Conservation (phyloP, 1,140 invertebrate species). For the Matsumurasca onukii region DNA sequence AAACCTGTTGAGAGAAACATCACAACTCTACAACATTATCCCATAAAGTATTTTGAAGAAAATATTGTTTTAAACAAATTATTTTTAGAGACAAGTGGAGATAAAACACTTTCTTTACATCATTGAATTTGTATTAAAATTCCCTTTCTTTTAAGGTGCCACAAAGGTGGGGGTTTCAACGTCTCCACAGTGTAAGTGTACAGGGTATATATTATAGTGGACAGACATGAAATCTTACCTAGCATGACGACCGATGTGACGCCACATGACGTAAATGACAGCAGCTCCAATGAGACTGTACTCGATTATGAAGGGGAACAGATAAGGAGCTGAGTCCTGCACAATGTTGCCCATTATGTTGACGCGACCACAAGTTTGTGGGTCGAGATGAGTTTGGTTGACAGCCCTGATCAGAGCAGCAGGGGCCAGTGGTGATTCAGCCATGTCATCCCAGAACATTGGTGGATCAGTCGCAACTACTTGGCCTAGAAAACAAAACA, state of each 20-base stretch:
- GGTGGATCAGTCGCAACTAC: conserved; percentile 5
- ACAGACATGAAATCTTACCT: no score
- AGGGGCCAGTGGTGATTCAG: conserved; percentile 35
- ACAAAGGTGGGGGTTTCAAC: no score
- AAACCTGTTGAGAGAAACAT: no score
- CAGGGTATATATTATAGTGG: no score
- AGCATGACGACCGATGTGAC: conserved; percentile 85
- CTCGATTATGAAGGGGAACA: conserved; percentile 96
- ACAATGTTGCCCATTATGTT: conserved; percentile 94
- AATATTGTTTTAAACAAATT: no score
- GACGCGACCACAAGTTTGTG: conserved; percentile 66
- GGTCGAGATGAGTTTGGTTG: conserved; percentile 34
- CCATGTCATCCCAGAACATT: conserved; percentile 32
- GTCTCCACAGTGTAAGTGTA: no score
- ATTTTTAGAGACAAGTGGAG: no score
- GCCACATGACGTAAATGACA: conserved; percentile 98
- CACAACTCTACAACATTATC: no score
- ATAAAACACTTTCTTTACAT: no score
- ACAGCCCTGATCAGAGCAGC: conserved; percentile 36
- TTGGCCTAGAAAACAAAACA: background rate
- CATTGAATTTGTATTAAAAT: no score
- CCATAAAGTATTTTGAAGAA: no score
- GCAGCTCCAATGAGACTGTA: conserved; percentile 96
- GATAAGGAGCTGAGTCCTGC: conserved; percentile 85
- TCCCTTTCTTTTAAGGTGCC: no score